These are phyloP conservation scores for Lydus trimaculatus DNA, from an alignment of 2,888 invertebrate species.

Conservation along the genomic window DNA sequence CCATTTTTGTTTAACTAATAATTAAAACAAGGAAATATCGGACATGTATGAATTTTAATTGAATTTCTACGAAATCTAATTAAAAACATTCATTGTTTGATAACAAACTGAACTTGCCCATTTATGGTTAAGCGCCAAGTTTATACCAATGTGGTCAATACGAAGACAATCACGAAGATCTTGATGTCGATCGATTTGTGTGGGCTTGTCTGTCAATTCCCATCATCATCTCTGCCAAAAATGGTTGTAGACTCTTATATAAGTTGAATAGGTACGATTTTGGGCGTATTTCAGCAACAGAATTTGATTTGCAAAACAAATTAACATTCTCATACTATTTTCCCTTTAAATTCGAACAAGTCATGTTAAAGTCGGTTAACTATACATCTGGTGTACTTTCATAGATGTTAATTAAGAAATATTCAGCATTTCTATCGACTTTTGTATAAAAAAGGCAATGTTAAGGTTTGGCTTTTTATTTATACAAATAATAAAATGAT, in stretches of 20 bases:
- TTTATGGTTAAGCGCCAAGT: too few species aligned
- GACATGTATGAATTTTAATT: not conserved
- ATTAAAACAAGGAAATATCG: slow-evolving; percentile 1
- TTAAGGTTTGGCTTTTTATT: not conserved
- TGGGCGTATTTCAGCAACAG: too few species aligned
- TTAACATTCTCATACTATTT: too few species aligned
- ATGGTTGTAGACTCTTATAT: too few species aligned
- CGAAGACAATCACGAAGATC: not conserved
- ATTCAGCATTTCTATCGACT: not conserved
- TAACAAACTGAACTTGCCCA: too few species aligned
- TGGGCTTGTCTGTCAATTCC: not conserved
- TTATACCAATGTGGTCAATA: too few species aligned
- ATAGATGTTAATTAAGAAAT: not conserved
- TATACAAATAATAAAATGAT: not conserved
- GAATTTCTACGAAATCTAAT: not conserved
- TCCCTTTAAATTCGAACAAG: not conserved
- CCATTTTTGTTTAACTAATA: not conserved
- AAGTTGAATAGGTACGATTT: too few species aligned
- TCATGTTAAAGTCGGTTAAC: not conserved
- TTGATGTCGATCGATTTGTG: not conserved
- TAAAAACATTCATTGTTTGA: too few species aligned
- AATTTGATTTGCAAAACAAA: too few species aligned
- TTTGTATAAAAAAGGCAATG: not conserved
- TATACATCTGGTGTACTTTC: not conserved
- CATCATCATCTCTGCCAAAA: not conserved